Evolutionary conservation across 2,113 vertebrate species (phyloP).

Genomic region (Corythaixoides concolor): DNA sequence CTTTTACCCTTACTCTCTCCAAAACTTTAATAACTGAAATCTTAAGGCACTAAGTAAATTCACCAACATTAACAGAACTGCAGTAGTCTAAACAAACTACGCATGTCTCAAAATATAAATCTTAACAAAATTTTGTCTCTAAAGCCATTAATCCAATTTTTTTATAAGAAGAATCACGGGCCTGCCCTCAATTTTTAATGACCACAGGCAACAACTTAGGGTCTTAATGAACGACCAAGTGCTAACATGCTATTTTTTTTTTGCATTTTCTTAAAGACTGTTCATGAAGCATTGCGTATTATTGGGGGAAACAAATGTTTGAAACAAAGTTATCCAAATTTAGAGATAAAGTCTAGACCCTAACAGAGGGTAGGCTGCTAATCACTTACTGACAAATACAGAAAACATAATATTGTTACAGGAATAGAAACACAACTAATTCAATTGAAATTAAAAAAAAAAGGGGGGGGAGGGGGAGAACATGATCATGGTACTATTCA

Average conservation of each 20-base stretch:
- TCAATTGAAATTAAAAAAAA: neutral
- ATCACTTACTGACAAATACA: neutral
- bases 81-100: conserved; percentile 3
- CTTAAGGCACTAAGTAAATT: conserved; percentile 37
- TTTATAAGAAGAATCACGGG: neutral
- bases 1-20: neutral
- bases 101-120: neutral
- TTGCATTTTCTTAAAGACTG: neutral
- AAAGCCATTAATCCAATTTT: neutral
- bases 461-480: rapidly evolving
- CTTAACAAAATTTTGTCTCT: neutral
- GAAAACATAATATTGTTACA: neutral
- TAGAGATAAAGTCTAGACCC: neutral
- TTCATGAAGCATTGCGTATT: neutral
- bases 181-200: neutral
- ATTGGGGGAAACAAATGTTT: neutral
- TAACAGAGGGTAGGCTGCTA: conserved; percentile 8
- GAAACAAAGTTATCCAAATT: neutral
- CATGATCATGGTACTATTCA: neutral
- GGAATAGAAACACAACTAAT: neutral
- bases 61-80: conserved; percentile 27
- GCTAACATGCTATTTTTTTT: neutral
- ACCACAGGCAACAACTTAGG: neutral
- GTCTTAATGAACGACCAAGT: neutral
- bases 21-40: neutral